phyloP scores from a whole-genome alignment of 2,888 invertebrate species.

The Nephrocerus scutellatus region DNA sequence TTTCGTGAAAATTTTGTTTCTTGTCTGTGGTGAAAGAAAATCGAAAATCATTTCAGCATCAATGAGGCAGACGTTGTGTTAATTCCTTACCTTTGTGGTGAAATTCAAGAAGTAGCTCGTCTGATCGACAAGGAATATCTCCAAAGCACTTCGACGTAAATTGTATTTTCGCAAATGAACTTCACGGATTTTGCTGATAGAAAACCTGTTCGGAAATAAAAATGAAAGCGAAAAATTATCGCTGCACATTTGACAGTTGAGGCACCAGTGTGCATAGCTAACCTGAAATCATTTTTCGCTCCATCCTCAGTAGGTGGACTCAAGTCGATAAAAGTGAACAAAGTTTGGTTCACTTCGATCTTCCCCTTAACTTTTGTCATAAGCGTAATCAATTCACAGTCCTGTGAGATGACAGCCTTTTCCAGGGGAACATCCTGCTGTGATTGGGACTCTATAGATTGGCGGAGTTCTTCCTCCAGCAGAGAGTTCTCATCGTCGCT shows the following conservation, averaged over 20 bases:
- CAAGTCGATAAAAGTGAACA: constrained; percentile 55
- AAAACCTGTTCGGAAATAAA: constrained; percentile 38
- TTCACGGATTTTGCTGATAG: constrained; percentile 54
- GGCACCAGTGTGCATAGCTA: constrained; percentile 4
- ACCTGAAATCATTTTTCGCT: constrained; percentile 50
- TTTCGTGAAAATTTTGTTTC: constrained; percentile 57
- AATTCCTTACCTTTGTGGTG: constrained; percentile 50
- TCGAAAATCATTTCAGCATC: neutral
- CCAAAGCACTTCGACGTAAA: constrained; percentile 57
- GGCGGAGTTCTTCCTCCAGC: constrained; percentile 49
- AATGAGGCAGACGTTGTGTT: neutral
- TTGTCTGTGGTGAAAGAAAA: constrained; percentile 44
- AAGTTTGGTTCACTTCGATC: constrained; percentile 55
- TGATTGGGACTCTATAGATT: constrained; percentile 44
- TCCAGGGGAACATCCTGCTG: constrained; percentile 50
- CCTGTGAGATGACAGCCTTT: constrained; percentile 54
- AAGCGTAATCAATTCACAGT: constrained; percentile 57
- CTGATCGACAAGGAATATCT: constrained; percentile 59
- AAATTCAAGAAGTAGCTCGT: constrained; percentile 62
- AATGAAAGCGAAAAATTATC: neutral
- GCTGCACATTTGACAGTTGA: neutral
- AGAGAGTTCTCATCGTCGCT: constrained; percentile 47
- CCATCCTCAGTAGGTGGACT: constrained; percentile 51
- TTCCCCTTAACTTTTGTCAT: constrained; percentile 56
- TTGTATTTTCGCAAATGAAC: constrained; percentile 60